Evolutionary conservation across 1,140 invertebrate species (phyloP), one percentile per base, ranked within the genome.

Genomic region (Popillia japonica): DNA sequence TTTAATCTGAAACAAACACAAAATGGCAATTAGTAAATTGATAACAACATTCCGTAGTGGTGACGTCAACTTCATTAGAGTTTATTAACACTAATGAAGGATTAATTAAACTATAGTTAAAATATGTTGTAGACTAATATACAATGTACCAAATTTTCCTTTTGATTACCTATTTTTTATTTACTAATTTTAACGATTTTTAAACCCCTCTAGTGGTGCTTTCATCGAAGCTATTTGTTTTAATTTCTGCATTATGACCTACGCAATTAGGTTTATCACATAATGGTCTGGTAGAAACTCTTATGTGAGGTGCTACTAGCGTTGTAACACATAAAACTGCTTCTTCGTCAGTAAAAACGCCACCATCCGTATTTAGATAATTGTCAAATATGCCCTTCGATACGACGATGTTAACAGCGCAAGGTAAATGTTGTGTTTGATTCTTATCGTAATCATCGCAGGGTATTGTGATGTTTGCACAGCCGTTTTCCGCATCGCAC

Each of bases 371-470:
- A 72, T 41, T 22, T 17, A 34, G 64, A 10, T 72, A 20, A 41
- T 44, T 40, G 14, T 77, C 61, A 17, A 64, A 10, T 34, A 77
- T 11, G 27, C 20, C 72, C 11, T 41, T 40, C 23, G 55, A 42
- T 11, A 77, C 34, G 20, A 34, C 68, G 14, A 44, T 41, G 22
- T 72, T 77, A 2, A 40, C 27, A 17, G 72, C 41, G 10, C 76
- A 77, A 17, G 76, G 76, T 72, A 77, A 0, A n/a, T 44, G 42
- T 8, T 42, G 9, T 17, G 76, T 77, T 72, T 42, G 20, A 41
- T n/a, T 27, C 20, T 72, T 40, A 6, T 68, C 10, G 10, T 40
- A 68, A 42, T 68, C 61, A 0, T 14, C 55, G 7, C 61, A 77
- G 6, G 76, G 27, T 20, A 77, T 41, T 11, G 61, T 77, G 20